Percentiles rank a stretch among this genome's conserved stretches.
These are phyloP conservation scores for Drosophila engyochracea DNA, from an alignment of 2,888 invertebrate species.

Conservation along the genomic window DNA sequence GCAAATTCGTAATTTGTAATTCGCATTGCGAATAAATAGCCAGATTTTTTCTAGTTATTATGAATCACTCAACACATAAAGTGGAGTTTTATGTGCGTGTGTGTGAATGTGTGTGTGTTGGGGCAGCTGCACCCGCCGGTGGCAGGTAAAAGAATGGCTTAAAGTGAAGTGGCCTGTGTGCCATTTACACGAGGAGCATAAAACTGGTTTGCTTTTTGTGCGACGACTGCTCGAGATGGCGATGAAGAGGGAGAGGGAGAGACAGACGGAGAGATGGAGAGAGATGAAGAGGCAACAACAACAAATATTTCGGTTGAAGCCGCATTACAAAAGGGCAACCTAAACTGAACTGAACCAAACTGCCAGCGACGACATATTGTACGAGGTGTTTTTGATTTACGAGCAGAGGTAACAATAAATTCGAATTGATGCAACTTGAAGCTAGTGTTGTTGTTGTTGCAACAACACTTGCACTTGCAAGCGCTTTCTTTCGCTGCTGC, in stretches of 20 bases:
- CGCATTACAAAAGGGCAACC: constrained; percentile 70
- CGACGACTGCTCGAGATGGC: constrained; percentile 24
- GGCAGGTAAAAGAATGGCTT: constrained; percentile 67
- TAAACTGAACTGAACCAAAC: constrained; percentile 43
- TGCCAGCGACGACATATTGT: constrained; percentile 60
- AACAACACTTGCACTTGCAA: constrained; percentile 62
- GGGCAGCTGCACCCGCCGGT: constrained; percentile 56
- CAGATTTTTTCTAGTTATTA: constrained; percentile 33
- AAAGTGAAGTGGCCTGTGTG: constrained; percentile 64
- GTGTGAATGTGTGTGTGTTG: constrained; percentile 30
- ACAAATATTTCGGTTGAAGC: constrained; percentile 57
- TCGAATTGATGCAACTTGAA: constrained; percentile 25
- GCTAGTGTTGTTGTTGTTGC: constrained; percentile 27
- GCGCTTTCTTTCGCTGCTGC: constrained; percentile 53
- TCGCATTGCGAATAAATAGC: constrained; percentile 22
- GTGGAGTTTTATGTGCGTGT: constrained; percentile 1
- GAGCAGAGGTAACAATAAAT: constrained; percentile 36
- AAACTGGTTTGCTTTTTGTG: constrained; percentile 49
- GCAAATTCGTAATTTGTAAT: constrained; percentile 28
- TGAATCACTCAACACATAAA: constrained; percentile 61
- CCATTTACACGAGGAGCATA: constrained; percentile 54
- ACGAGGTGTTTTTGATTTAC: constrained; percentile 64
- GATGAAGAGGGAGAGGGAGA: constrained; percentile 1
- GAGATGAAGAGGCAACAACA: constrained; percentile 42
- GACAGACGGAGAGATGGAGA: constrained; percentile 11